Evolutionary conservation across 2,797 vertebrate genomes (phyloP).

Genomic region (Cuniculus paca): DNA sequence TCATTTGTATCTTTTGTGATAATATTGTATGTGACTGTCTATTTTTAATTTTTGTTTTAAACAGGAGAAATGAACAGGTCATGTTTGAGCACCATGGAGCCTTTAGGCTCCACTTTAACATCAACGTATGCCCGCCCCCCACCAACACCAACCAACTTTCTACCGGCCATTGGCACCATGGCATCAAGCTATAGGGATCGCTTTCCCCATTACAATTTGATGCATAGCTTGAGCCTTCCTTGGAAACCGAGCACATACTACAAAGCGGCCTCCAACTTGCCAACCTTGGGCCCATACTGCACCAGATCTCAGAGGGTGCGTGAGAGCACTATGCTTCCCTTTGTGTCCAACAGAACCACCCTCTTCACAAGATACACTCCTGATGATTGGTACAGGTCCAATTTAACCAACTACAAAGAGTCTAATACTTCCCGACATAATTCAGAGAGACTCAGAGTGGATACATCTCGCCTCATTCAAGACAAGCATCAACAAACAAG

Average conservation of each 20-base stretch:
- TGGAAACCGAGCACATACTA: conserved; percentile 93
- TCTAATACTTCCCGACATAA: conserved; percentile 92
- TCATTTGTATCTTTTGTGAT: neutral
- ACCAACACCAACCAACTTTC: conserved; percentile 89
- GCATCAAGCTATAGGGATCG: conserved; percentile 92
- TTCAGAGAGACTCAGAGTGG: conserved; percentile 93
- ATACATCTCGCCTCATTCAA: conserved; percentile 93
- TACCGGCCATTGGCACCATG: conserved; percentile 93
- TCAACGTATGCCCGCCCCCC: conserved; percentile 91
- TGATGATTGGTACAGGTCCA: conserved; percentile 95
- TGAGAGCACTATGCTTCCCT: conserved; percentile 90
- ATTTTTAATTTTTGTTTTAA: neutral
- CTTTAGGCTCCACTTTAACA: conserved; percentile 91
- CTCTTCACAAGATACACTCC: conserved; percentile 92
- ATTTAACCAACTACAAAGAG: conserved; percentile 93
- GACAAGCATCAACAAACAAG: conserved; percentile 94
- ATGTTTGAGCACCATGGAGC: conserved; percentile 89
- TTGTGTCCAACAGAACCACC: conserved; percentile 91
- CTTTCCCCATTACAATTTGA: conserved; percentile 88
- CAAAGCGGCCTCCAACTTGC: conserved; percentile 87
- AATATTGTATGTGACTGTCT: neutral
- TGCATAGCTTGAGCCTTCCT: conserved; percentile 89
- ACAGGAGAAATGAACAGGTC: conserved; percentile 76
- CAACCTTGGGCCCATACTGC: conserved; percentile 87
- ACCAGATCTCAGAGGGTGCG: conserved; percentile 88